These are phyloP conservation scores for Orchesella cincta DNA, from an alignment of 1,140 invertebrate genomes.

Conservation along the genomic window DNA sequence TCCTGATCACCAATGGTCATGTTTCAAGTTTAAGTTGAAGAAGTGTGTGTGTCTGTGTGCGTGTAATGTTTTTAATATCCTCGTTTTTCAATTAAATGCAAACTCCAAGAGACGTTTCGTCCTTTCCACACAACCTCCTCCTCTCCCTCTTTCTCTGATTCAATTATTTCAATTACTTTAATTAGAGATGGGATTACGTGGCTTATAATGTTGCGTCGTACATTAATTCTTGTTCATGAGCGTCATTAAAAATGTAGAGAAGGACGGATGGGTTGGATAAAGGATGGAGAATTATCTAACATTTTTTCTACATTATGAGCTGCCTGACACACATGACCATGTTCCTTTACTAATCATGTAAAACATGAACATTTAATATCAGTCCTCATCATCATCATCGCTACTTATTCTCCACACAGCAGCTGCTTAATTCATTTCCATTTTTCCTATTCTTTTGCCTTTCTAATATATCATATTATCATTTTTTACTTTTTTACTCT, in stretches of 20 bases:
- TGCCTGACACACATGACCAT: too few relatives aligned
- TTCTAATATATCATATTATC: too few relatives aligned
- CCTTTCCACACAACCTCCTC: not conserved
- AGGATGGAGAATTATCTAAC: not conserved
- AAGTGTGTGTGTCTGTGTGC: too few relatives aligned
- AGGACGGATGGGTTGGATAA: not conserved
- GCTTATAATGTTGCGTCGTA: not conserved
- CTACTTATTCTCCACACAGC: too few relatives aligned
- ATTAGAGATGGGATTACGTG: conserved; percentile 12
- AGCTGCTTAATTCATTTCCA: not conserved
- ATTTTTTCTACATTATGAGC: not conserved
- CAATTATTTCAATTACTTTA: conserved; percentile 22
- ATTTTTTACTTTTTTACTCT: too few relatives aligned
- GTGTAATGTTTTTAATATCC: conserved; percentile 1
- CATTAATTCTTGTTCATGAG: conserved; percentile 1
- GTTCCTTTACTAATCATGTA: too few relatives aligned
- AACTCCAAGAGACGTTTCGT: not conserved
- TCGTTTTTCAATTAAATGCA: not conserved
- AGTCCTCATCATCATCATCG: not conserved
- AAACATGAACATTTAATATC: not conserved
- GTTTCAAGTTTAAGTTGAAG: too few relatives aligned
- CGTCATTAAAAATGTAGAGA: conserved; percentile 16
- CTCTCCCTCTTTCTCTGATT: not conserved
- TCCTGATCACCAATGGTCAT: too few relatives aligned
- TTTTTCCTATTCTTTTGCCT: not conserved